These are phyloP conservation scores for Latrodectus elegans DNA, from an alignment of 2,888 invertebrate genomes.

Conservation along the genomic window DNA sequence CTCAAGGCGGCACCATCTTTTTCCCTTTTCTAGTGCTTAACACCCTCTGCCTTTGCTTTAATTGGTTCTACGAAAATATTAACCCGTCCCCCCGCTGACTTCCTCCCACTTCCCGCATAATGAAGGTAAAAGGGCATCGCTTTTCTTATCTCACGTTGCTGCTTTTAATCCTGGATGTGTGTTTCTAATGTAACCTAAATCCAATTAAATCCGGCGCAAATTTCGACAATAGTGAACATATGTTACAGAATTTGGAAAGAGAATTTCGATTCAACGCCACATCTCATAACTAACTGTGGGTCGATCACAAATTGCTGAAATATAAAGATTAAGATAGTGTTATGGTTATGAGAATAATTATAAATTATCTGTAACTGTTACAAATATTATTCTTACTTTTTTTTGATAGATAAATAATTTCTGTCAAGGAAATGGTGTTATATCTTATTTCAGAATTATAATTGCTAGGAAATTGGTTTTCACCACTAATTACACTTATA, in stretches of 20 bases:
- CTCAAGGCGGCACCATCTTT: not conserved
- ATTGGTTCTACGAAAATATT: conserved; percentile 41
- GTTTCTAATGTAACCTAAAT: conserved; percentile 37
- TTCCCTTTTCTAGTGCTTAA: not conserved
- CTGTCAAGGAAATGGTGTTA: too few relatives aligned
- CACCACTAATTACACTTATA: too few relatives aligned
- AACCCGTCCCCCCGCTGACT: not conserved
- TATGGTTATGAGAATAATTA: too few relatives aligned
- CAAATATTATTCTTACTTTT: too few relatives aligned
- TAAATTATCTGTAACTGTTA: too few relatives aligned
- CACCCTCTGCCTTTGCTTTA: conserved; percentile 16
- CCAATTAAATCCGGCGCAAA: conserved; percentile 37
- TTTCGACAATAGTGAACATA: conserved; percentile 45
- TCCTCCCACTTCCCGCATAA: conserved; percentile 2
- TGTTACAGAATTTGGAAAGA: conserved; percentile 31
- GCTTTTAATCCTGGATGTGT: conserved; percentile 43
- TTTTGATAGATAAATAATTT: too few relatives aligned
- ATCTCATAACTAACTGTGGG: not conserved
- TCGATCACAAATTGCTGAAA: conserved; percentile 16
- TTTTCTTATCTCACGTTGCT: conserved; percentile 29
- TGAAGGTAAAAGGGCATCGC: not conserved
- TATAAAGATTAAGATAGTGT: not conserved
- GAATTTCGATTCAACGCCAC: not conserved
- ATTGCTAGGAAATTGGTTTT: too few relatives aligned
- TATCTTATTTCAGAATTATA: too few relatives aligned